These are phyloP conservation scores for Cataglyphis albicans DNA, from an alignment of 2,888 invertebrate species.

Conservation along the genomic window DNA sequence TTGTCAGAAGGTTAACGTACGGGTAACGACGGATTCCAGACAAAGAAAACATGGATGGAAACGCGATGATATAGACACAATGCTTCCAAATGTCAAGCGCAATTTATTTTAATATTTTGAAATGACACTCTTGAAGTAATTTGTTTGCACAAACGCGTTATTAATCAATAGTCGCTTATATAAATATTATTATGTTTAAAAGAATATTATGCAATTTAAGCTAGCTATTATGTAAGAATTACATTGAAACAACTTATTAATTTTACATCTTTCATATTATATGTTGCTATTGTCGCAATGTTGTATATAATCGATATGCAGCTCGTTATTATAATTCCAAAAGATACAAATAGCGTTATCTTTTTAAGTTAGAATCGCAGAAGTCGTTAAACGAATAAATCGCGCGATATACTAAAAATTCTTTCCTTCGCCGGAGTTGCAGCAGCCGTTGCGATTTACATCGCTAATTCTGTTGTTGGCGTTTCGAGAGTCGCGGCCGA, in stretches of 20 bases:
- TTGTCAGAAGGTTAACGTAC: constrained; percentile 69
- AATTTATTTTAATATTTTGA: constrained; percentile 6
- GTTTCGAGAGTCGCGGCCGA: constrained; percentile 31
- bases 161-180: not conserved
- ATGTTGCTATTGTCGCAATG: not conserved
- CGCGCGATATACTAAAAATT: constrained; percentile 28
- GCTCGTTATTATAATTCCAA: not conserved
- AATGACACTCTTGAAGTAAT: not conserved
- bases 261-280: not conserved
- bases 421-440: constrained; percentile 5
- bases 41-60: constrained; percentile 49
- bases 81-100: too few relatives aligned
- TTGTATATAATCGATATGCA: not conserved
- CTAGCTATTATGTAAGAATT: not conserved
- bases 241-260: not conserved
- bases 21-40: constrained; percentile 66
- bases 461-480: constrained; percentile 33
- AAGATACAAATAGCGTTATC: not conserved
- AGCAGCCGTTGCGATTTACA: constrained; percentile 39
- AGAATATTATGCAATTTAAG: not conserved
- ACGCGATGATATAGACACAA: not conserved
- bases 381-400: constrained; percentile 4
- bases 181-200: not conserved
- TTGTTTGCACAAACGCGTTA: not conserved
- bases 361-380: not conserved